A percentile compares a stretch with the other conserved stretches of the same genome.
phyloP scores from a whole-genome alignment of 2,888 invertebrate species.

The Saturnia japonica region DNA sequence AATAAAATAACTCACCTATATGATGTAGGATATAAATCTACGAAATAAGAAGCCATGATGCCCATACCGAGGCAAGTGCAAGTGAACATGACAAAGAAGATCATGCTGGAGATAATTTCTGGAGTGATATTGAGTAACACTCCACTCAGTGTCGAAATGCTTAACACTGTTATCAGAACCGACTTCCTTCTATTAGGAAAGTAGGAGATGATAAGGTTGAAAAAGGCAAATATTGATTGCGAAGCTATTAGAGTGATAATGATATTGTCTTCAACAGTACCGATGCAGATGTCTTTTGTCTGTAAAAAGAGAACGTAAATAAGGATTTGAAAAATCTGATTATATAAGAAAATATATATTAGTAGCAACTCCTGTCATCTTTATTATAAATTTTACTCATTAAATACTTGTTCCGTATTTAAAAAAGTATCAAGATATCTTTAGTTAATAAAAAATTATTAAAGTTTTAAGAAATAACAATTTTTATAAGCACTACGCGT shows the following conservation, averaged over 20 bases:
- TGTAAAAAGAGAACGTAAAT: conserved; percentile 42
- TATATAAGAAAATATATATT: not conserved
- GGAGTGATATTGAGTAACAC: conserved; percentile 63
- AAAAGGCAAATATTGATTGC: conserved; percentile 82
- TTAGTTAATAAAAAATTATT: too few relatives aligned
- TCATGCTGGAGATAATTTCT: conserved; percentile 67
- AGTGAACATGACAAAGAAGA: conserved; percentile 68
- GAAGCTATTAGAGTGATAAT: conserved; percentile 85
- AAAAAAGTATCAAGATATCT: too few relatives aligned
- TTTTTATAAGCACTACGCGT: too few relatives aligned
- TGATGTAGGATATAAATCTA: conserved; percentile 72
- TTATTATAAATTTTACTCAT: too few relatives aligned
- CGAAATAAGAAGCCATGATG: conserved; percentile 71
- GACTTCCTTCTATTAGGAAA: conserved; percentile 80
- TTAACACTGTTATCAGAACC: conserved; percentile 71
- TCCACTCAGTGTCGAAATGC: conserved; percentile 80
- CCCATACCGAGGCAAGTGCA: conserved; percentile 74
- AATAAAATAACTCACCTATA: conserved; percentile 53
- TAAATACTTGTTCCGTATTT: too few relatives aligned
- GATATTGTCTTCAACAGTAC: conserved; percentile 80
- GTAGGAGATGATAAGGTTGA: conserved; percentile 81
- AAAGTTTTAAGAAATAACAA: too few relatives aligned
- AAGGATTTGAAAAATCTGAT: not conserved
- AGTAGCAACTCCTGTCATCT: too few relatives aligned
- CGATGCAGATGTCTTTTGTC: conserved; percentile 68